Conservation (phyloP, 2,797 vertebrate genomes). For the Helarctos malayanus region DNA sequence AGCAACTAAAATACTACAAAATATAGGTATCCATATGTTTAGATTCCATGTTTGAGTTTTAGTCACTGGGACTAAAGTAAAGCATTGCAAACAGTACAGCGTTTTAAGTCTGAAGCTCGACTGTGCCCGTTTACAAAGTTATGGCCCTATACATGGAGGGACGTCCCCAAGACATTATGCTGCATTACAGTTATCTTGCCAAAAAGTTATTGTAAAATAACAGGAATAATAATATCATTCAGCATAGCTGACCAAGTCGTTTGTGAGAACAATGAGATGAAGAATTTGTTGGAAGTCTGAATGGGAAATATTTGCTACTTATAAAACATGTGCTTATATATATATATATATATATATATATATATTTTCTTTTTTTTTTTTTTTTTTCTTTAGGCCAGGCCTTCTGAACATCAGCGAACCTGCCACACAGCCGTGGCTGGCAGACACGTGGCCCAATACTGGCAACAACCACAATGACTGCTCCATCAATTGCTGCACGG, state of each 20-base stretch:
- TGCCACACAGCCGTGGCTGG: constrained; percentile 97
- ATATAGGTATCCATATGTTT: background rate
- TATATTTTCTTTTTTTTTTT: background rate
- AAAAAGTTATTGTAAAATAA: background rate
- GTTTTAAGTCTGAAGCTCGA: background rate
- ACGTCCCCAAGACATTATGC: background rate
- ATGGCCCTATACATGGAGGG: background rate
- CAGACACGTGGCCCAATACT: constrained; percentile 99
- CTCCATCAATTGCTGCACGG: constrained; percentile 98
- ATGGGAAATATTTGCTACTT: background rate
- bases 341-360: background rate
- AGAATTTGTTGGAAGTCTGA: constrained; percentile 6
- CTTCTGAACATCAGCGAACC: constrained; percentile 98
- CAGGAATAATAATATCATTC: background rate
- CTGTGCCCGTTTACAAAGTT: background rate
- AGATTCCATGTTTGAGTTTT: background rate
- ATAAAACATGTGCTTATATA: background rate
- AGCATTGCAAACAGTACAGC: background rate
- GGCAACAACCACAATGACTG: constrained; percentile 99
- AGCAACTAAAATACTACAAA: constrained; percentile 9
- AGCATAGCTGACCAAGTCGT: background rate
- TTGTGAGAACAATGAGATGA: background rate
- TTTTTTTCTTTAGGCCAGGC: constrained; percentile 92
- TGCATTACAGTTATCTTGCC: background rate
- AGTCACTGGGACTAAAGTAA: background rate